Evolutionary conservation across 2,888 invertebrate genomes (phyloP).

Genomic region (Rhagonycha fulva): DNA sequence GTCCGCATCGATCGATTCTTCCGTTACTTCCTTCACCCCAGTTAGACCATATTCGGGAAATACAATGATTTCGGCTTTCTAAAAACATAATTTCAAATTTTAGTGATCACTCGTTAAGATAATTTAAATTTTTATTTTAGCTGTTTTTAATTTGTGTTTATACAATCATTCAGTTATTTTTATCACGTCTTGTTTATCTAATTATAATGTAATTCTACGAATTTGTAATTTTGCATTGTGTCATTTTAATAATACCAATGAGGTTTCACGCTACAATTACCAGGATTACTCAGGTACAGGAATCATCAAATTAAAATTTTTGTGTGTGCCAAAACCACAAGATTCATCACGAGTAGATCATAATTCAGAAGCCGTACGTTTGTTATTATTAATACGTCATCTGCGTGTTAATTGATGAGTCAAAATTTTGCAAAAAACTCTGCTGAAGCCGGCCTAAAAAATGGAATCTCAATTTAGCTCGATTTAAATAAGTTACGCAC

Average conservation of each 20-base stretch:
- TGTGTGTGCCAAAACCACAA: not conserved
- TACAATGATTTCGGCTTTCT: constrained; percentile 73
- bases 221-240: not conserved
- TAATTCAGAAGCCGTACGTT: not conserved
- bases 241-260: not conserved
- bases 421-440: not conserved
- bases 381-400: not conserved
- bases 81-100: not conserved
- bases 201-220: not conserved
- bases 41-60: constrained; percentile 68
- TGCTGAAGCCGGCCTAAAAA: too few species aligned
- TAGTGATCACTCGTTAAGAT: too few species aligned
- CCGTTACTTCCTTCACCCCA: constrained; percentile 39
- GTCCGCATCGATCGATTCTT: constrained; percentile 32
- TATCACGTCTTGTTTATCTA: not conserved
- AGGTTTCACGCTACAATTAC: not conserved
- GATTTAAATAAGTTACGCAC: too few species aligned
- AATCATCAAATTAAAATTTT: not conserved
- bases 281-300: not conserved
- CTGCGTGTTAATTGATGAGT: not conserved
- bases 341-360: not conserved
- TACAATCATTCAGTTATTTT: not conserved
- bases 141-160: too few species aligned
- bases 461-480: too few species aligned
- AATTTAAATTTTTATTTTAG: too few species aligned